phyloP scores from a whole-genome alignment of 2,888 invertebrate genomes.

The Coelinius sp. region DNA sequence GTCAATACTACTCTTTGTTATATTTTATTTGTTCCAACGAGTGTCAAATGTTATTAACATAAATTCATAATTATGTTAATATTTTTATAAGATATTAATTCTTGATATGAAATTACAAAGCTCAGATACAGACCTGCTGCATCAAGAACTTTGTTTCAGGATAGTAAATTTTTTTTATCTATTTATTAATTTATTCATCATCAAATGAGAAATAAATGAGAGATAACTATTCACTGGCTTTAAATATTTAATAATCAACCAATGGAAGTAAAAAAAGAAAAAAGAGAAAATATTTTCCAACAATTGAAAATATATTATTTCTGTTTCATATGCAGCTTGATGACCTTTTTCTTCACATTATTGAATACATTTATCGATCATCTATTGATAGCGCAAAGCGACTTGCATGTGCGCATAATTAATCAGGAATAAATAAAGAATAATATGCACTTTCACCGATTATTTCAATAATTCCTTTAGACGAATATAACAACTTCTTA shows the following conservation, averaged over 20 bases:
- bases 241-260: neutral
- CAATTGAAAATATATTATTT: too few species aligned
- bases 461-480: neutral
- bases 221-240: neutral
- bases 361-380: neutral
- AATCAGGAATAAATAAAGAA: neutral
- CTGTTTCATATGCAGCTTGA: too few species aligned
- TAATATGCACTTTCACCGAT: neutral
- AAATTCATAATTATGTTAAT: neutral
- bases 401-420: neutral
- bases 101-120: slow-evolving; percentile 45
- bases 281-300: neutral
- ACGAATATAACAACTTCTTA: neutral
- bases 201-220: neutral
- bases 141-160: slow-evolving; percentile 41
- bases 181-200: neutral
- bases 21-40: neutral
- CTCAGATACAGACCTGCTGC: slow-evolving; percentile 49
- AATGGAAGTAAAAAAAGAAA: neutral
- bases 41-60: neutral
- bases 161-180: slow-evolving; percentile 8
- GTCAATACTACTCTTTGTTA: slow-evolving; percentile 36
- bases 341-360: too few species aligned
- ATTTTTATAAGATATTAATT: slow-evolving; percentile 35
- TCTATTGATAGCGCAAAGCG: neutral